A percentile compares a stretch with the other conserved stretches of the same genome.
Conservation (phyloP, 2,888 invertebrate genomes). For the Xestia rhomboidea region DNA sequence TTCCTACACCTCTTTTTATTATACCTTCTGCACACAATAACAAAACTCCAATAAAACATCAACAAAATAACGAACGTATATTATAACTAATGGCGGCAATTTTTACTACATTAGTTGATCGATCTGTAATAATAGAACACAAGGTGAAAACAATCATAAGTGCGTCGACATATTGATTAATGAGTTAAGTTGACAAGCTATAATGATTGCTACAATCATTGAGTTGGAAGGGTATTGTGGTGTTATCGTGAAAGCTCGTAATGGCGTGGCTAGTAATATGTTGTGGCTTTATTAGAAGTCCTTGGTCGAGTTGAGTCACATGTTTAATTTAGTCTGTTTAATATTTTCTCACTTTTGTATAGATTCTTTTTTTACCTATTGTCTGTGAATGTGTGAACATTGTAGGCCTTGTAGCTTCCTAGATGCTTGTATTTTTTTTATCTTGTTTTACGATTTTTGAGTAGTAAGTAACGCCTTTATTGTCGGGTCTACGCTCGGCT, state of each 20-base stretch:
- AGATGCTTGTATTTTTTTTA: too few species aligned
- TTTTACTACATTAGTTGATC: slow-evolving; percentile 58
- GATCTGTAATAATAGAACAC: slow-evolving; percentile 24
- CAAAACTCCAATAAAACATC: slow-evolving; percentile 3
- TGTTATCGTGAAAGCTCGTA: slow-evolving; percentile 8
- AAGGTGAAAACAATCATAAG: slow-evolving; percentile 52
- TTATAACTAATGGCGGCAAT: slow-evolving; percentile 48
- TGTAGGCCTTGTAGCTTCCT: too few species aligned
- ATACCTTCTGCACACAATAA: not conserved
- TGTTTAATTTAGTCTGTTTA: too few species aligned
- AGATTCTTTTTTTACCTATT: too few species aligned
- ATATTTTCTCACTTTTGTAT: too few species aligned
- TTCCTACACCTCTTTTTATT: not conserved
- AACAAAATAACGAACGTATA: slow-evolving; percentile 33
- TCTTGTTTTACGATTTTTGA: too few species aligned
- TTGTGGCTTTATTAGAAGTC: not conserved
- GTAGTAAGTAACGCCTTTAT: too few species aligned
- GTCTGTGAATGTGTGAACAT: too few species aligned
- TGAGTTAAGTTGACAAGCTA: slow-evolving; percentile 50
- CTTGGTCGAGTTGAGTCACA: not conserved
- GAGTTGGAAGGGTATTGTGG: slow-evolving; percentile 12
- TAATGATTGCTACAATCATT: slow-evolving; percentile 35
- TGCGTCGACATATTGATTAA: slow-evolving; percentile 59
- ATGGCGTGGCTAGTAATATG: not conserved
- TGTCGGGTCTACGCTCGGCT: too few species aligned